phyloP scores from a whole-genome alignment of 2,113 vertebrate genomes.

The Corydoras maculifer region DNA sequence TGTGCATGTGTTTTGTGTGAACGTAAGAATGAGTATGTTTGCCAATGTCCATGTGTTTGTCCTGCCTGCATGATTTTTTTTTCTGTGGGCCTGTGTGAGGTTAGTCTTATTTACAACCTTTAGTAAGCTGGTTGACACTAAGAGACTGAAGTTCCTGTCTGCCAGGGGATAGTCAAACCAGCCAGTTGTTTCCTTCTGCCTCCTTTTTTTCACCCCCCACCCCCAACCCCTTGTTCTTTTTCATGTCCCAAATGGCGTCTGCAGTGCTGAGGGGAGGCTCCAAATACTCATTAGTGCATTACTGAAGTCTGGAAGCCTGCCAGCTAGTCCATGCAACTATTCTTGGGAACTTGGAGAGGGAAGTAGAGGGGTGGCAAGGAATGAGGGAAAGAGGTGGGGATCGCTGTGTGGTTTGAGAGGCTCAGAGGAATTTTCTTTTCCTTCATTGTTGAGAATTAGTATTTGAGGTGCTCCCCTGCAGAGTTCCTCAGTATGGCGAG shows the following conservation, averaged over 20 bases:
- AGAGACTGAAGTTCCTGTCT: conserved; percentile 30
- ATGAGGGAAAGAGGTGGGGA: conserved; percentile 26
- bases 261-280: conserved; percentile 43
- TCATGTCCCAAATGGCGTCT: conserved; percentile 44
- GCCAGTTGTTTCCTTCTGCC: conserved; percentile 9
- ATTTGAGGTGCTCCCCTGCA: neutral
- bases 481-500: neutral
- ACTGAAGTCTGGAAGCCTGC: conserved; percentile 45
- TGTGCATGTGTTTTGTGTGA: neutral
- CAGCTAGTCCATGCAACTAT: conserved; percentile 31
- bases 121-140: conserved; percentile 24
- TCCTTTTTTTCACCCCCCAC: neutral
- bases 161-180: conserved; percentile 10
- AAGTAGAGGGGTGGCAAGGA: conserved; percentile 3
- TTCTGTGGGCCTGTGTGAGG: conserved; percentile 3
- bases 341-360: conserved; percentile 19
- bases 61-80: conserved; percentile 19
- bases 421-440: neutral
- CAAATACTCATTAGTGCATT: conserved; percentile 48
- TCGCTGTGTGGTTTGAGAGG: conserved; percentile 1
- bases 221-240: conserved; percentile 20
- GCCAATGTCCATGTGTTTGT: conserved; percentile 26
- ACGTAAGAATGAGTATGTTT: conserved; percentile 9
- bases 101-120: conserved; percentile 17
- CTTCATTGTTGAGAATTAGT: conserved; percentile 1